phyloP scores from a whole-genome alignment of 2,113 vertebrate genomes.

The Bungarus multicinctus region DNA sequence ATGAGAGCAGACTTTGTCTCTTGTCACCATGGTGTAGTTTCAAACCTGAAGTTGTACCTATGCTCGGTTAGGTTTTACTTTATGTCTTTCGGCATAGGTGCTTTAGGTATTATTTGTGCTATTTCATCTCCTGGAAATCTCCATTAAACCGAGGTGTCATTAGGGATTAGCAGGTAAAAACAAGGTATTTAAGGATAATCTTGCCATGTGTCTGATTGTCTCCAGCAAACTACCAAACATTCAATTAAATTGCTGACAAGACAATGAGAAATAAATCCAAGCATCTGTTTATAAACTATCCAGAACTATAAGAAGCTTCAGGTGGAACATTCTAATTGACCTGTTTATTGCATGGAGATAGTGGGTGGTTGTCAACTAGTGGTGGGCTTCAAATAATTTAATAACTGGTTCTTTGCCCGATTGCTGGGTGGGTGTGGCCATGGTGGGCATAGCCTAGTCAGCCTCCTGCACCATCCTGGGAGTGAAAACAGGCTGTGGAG shows the following conservation, averaged over 20 bases:
- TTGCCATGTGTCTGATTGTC: not conserved
- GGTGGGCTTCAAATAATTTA: no score
- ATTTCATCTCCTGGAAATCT: not conserved
- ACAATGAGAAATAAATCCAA: not conserved
- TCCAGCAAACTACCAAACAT: not conserved
- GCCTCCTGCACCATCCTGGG: no score
- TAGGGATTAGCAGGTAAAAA: not conserved
- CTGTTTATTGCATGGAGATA: not conserved
- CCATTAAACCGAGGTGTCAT: not conserved
- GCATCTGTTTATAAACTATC: not conserved
- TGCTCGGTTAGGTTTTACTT: not conserved
- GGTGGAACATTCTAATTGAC: not conserved
- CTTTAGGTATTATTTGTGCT: not conserved
- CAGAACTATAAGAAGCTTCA: not conserved
- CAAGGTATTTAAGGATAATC: not conserved
- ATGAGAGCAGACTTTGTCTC: not conserved
- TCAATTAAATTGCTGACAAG: not conserved
- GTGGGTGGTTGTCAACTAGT: not conserved
- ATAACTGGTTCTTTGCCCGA: no score
- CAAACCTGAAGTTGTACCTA: not conserved
- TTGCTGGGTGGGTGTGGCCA: no score
- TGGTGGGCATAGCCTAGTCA: no score
- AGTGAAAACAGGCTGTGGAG: no score
- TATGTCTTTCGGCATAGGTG: not conserved
- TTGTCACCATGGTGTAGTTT: not conserved